Base-by-base conservation (phyloP, 92 coral and sea anemone genomes). In the Umimayanthus kanabou region DNA sequence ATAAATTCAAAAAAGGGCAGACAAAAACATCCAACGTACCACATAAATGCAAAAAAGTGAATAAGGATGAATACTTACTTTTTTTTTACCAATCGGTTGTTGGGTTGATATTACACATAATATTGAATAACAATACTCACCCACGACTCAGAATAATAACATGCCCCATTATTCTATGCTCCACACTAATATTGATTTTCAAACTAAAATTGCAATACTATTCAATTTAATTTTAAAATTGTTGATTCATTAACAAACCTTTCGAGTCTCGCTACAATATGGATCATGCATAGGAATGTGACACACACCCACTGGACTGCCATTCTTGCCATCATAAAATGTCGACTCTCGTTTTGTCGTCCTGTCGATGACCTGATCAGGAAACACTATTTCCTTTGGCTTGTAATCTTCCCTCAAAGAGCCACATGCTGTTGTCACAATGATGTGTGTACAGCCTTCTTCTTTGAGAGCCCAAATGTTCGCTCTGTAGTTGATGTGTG, bases 381-480 rank as follows among this genome's bases (percentile, higher is more conserved):
- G 98, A 76, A 97, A 94, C n/a, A 97, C 98, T 43, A 97, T 78
- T 74, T 97, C 97, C 39, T 93, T 91, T 61, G 99, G 99, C 42
- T 93, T 92, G 82, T 88, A 95, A 50, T 91, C 91, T 77, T 94
- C 95, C 85, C 76, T 85, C 76, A 97, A 85, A 37, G 99, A 97
- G 13, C 99, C 99, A 89, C 99, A 97, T 23, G 99, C 98, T 77
- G 95, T 95, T n/a, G 99, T 95, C 26, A 94, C 97, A n/a, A 97
- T 86, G 33, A 97, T 90, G 77, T 97, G 99, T 29, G 98, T 95
- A 80, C 99, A 97, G 3, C 99, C 99, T 79, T 93, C 97, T 37
- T 95, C 80, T 76, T 97, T 95, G 40, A 97, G 93, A n/a, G 98
- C 99, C 88, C 91, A 87, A 64, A 97, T 91, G 69, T 97, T 97